phyloP scores from a whole-genome alignment of 2,797 vertebrate genomes.

The Characodon lateralis region DNA sequence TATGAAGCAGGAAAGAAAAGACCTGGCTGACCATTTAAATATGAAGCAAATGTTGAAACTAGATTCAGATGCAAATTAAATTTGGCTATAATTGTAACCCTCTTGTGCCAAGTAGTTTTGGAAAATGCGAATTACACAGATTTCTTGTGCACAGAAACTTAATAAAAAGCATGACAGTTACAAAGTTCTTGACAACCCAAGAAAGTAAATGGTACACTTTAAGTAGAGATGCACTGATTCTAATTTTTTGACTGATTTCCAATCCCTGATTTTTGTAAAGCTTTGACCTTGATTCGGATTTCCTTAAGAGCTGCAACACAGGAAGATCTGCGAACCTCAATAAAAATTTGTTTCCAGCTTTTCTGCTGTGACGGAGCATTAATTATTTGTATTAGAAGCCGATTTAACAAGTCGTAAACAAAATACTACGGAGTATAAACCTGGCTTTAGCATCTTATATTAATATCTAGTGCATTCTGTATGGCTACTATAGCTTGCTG shows the following conservation, averaged over 20 bases:
- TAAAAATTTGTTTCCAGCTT: too few species aligned
- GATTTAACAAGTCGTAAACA: neutral
- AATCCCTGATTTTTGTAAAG: neutral
- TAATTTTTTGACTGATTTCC: neutral
- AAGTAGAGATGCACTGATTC: neutral
- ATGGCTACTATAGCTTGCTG: neutral
- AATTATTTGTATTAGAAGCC: neutral
- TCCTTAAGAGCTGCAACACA: neutral
- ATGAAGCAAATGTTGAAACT: slow-evolving; percentile 10
- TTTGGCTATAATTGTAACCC: slow-evolving; percentile 5
- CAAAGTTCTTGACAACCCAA: neutral
- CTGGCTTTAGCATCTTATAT: neutral
- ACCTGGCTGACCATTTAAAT: slow-evolving; percentile 38
- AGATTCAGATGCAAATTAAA: slow-evolving; percentile 4
- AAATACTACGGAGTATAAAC: neutral
- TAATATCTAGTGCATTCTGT: neutral
- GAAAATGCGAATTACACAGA: slow-evolving; percentile 3
- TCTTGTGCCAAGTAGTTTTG: neutral
- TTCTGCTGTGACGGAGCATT: neutral
- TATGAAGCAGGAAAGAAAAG: slow-evolving; percentile 44
- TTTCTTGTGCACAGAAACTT: slow-evolving; percentile 59
- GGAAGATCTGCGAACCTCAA: neutral
- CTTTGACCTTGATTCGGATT: too few species aligned
- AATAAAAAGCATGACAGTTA: slow-evolving; percentile 32
- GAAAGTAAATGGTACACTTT: neutral